Percentiles rank a stretch among this genome's conserved stretches.
Conservation (phyloP, 2,113 vertebrate genomes). For the Cyrtonyx montezumae region DNA sequence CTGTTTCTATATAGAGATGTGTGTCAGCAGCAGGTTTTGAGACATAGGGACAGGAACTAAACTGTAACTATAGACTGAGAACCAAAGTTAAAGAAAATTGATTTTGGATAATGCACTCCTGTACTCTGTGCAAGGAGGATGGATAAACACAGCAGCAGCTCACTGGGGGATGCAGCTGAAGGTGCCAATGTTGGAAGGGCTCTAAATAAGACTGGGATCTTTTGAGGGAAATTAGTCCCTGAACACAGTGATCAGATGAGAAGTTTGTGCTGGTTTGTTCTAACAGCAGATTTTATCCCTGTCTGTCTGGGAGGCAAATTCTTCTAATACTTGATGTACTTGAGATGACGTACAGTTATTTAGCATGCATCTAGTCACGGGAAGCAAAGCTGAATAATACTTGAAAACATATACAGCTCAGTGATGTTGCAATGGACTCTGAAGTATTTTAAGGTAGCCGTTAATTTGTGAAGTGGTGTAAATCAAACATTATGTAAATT, state of each 20-base stretch:
- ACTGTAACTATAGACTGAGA: not conserved
- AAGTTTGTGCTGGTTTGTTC: not conserved
- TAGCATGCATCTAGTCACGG: not conserved
- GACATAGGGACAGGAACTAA: not conserved
- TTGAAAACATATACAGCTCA: not conserved
- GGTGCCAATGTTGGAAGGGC: not conserved
- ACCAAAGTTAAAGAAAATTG: not conserved
- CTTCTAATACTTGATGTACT: not conserved
- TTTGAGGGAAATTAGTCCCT: not conserved
- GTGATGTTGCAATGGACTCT: not conserved
- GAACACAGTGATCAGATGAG: fast-evolving
- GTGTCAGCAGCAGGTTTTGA: not conserved
- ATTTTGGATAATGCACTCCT: not conserved
- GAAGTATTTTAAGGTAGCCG: not conserved
- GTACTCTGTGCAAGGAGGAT: not conserved
- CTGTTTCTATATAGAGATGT: not conserved
- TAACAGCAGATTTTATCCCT: not conserved
- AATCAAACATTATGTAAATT: not conserved
- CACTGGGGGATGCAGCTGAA: not conserved
- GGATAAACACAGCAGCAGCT: not conserved
- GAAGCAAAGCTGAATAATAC: not conserved
- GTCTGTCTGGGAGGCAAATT: not conserved
- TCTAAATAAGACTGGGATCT: not conserved
- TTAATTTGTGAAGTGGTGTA: not conserved
- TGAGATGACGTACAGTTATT: not conserved